phyloP scores from a whole-genome alignment of 2,797 vertebrate genomes.

The Tinamus major region DNA sequence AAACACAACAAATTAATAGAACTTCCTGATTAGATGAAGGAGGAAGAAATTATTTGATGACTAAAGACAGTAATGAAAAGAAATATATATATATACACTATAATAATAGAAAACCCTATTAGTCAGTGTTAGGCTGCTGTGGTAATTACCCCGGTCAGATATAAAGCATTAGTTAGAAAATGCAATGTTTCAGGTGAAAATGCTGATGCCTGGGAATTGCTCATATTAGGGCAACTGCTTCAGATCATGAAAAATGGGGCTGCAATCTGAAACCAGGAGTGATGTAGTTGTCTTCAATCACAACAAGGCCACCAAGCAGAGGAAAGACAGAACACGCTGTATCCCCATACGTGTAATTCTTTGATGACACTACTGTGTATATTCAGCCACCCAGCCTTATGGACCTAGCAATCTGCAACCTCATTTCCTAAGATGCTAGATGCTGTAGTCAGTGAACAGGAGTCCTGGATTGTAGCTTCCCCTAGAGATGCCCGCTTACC shows the following conservation, averaged over 20 bases:
- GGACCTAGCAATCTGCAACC: neutral
- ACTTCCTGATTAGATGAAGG: neutral
- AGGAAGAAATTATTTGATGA: neutral
- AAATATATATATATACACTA: neutral
- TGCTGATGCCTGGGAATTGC: neutral
- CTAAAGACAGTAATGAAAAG: neutral
- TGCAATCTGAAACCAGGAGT: neutral
- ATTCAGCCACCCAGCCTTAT: neutral
- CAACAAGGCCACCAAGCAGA: neutral
- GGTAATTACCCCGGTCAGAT: neutral
- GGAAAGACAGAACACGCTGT: neutral
- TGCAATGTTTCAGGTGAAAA: neutral
- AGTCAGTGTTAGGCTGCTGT: neutral
- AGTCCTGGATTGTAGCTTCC: neutral
- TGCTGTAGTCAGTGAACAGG: neutral
- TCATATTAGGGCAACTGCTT: constrained; percentile 3
- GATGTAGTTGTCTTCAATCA: neutral
- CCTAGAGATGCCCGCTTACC: neutral
- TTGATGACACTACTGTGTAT: neutral
- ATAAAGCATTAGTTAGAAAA: constrained; percentile 24
- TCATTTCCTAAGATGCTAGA: neutral
- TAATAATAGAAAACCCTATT: neutral
- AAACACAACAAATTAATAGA: neutral
- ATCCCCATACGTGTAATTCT: no score
- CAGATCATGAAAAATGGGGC: neutral